These are phyloP conservation scores for Catharus bicknelli DNA, from an alignment of 2,113 vertebrate species.

Conservation along the genomic window DNA sequence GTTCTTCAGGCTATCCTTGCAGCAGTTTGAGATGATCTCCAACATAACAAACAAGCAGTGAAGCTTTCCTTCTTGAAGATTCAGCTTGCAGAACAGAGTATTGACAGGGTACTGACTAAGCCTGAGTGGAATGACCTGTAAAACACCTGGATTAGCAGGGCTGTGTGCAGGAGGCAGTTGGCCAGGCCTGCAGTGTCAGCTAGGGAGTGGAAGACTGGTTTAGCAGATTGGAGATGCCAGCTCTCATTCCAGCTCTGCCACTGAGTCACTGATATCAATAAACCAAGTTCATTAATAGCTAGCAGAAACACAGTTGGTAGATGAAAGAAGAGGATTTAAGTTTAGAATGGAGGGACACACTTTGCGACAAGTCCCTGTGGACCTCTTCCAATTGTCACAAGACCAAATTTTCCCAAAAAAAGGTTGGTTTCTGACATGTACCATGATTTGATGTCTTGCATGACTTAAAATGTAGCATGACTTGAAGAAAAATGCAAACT, in stretches of 20 bases:
- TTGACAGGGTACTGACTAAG: neutral
- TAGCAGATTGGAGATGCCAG: neutral
- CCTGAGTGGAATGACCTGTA: neutral
- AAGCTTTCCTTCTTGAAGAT: neutral
- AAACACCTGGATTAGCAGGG: neutral
- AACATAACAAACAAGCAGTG: neutral
- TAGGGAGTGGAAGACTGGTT: neutral
- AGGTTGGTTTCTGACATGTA: accelerated
- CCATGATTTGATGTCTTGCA: neutral
- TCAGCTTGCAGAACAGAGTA: neutral
- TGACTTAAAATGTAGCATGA: neutral
- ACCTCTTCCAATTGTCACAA: neutral
- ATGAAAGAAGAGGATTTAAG: neutral
- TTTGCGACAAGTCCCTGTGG: neutral
- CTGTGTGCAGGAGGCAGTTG: neutral
- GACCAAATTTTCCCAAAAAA: neutral
- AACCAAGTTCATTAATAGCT: neutral
- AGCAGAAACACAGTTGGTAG: neutral
- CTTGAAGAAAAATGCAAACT: neutral
- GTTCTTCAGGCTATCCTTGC: neutral
- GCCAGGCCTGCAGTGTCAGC: neutral
- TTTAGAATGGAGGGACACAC: neutral
- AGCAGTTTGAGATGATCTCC: neutral
- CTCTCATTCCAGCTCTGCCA: neutral
- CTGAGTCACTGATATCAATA: neutral